Conservation (phyloP, 2,888 invertebrate genomes). For the Drosophila peninsularis region DNA sequence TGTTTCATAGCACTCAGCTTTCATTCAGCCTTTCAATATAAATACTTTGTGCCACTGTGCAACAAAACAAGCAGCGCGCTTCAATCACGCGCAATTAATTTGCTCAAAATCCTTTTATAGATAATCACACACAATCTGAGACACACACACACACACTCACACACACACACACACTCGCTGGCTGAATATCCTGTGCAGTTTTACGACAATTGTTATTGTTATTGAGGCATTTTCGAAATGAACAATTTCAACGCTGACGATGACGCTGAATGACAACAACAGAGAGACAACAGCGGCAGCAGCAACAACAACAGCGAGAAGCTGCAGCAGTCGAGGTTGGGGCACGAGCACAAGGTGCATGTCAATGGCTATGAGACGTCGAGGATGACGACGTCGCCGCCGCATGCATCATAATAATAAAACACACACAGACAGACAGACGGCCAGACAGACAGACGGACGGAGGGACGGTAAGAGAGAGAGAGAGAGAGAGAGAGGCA, state of each 20-base stretch:
- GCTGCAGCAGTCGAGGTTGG: slow-evolving; percentile 25
- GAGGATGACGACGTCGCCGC: slow-evolving; percentile 57
- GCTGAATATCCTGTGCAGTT: slow-evolving; percentile 73
- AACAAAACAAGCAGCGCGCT: slow-evolving; percentile 65
- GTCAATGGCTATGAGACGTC: slow-evolving; percentile 72
- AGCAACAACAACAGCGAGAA: slow-evolving; percentile 14
- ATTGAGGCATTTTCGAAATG: slow-evolving; percentile 82
- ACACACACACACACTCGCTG: slow-evolving; percentile 17
- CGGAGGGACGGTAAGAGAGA: no score
- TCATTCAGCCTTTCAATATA: background rate
- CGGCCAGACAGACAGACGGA: slow-evolving; percentile 28
- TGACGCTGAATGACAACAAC: slow-evolving; percentile 75
- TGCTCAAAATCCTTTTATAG: slow-evolving; percentile 82
- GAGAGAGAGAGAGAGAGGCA: background rate
- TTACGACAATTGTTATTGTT: slow-evolving; percentile 81
- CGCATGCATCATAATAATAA: slow-evolving; percentile 80
- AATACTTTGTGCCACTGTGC: slow-evolving; percentile 54
- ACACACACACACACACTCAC: slow-evolving; percentile 24
- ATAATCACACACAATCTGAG: slow-evolving; percentile 74
- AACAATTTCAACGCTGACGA: slow-evolving; percentile 76
- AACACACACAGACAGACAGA: slow-evolving; percentile 59
- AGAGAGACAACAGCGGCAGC: slow-evolving; percentile 33
- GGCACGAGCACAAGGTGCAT: slow-evolving; percentile 68
- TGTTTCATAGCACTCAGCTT: slow-evolving; percentile 22
- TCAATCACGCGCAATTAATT: slow-evolving; percentile 81